Percentiles rank a stretch among this genome's conserved stretches.
phyloP scores from a whole-genome alignment of 2,113 vertebrate genomes.

The Oryzias curvinotus region DNA sequence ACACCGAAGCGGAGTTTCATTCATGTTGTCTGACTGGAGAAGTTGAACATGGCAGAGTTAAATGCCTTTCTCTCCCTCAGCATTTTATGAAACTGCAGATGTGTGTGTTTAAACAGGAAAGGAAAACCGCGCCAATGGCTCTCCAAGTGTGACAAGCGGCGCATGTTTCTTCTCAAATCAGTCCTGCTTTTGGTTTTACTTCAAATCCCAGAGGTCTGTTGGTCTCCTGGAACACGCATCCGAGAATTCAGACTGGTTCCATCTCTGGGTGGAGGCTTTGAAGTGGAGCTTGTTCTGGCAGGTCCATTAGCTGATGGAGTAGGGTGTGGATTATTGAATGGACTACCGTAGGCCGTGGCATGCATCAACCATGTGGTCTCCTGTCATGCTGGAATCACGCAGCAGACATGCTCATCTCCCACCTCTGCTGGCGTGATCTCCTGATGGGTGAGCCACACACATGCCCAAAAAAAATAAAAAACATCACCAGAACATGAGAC shows the following conservation, averaged over 20 bases:
- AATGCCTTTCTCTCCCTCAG: too few relatives aligned
- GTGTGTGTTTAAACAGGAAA: background rate
- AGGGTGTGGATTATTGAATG: slow-evolving; percentile 42
- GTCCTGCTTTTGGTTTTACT: background rate
- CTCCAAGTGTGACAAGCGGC: slow-evolving; percentile 4
- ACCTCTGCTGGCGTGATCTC: slow-evolving; percentile 55
- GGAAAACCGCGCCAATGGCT: background rate
- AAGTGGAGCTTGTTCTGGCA: slow-evolving; percentile 8
- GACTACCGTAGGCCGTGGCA: slow-evolving; percentile 49
- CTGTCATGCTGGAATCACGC: slow-evolving; percentile 56
- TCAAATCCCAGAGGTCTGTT: background rate
- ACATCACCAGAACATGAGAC: slow-evolving; percentile 42
- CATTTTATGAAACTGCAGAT: background rate
- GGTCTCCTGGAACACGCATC: slow-evolving; percentile 1
- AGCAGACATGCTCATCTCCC: slow-evolving; percentile 39
- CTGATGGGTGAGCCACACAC: slow-evolving; percentile 9
- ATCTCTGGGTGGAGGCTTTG: slow-evolving; percentile 11
- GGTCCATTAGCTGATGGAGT: slow-evolving; percentile 63
- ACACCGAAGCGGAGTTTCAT: too few relatives aligned
- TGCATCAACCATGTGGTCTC: slow-evolving; percentile 56
- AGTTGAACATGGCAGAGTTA: too few relatives aligned
- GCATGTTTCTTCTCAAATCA: slow-evolving; percentile 8
- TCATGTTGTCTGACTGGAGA: too few relatives aligned
- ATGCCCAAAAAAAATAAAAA: background rate
- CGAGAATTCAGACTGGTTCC: slow-evolving; percentile 9